phyloP scores from a whole-genome alignment of 2,888 invertebrate species.

The Acronicta leporina region DNA sequence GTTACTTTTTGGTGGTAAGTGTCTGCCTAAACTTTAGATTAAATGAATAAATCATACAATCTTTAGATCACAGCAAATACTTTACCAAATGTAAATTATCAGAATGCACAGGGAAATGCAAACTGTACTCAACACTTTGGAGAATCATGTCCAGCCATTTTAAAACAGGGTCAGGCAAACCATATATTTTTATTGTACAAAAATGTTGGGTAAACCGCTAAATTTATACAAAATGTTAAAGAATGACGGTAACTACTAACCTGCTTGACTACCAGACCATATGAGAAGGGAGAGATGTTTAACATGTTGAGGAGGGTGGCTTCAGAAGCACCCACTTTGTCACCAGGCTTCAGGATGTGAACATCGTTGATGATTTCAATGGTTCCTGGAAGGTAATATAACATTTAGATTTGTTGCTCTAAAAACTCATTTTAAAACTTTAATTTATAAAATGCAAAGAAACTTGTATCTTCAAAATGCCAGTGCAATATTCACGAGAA shows the following conservation, averaged over 20 bases:
- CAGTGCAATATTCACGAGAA: conserved; percentile 71
- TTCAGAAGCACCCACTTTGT: conserved; percentile 99
- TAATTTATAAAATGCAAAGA: neutral
- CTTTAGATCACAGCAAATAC: conserved; percentile 50
- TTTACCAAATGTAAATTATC: conserved; percentile 87
- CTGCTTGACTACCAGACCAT: conserved; percentile 98
- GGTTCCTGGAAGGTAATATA: conserved; percentile 88
- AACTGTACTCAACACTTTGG: conserved; percentile 88
- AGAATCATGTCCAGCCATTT: conserved; percentile 2
- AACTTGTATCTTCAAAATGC: conserved; percentile 77
- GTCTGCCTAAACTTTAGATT: conserved; percentile 41
- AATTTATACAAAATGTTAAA: too few species aligned
- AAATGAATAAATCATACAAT: conserved; percentile 31
- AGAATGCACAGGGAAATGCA: conserved; percentile 72
- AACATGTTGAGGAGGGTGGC: conserved; percentile 99
- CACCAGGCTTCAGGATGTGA: conserved; percentile 97
- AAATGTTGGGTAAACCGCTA: too few species aligned
- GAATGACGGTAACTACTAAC: conserved; percentile 60
- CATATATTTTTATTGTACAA: too few species aligned
- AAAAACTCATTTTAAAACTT: neutral
- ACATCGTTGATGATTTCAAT: conserved; percentile 99
- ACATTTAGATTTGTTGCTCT: neutral
- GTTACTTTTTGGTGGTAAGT: conserved; percentile 11
- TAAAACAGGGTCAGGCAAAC: too few species aligned
- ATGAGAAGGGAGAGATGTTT: conserved; percentile 99